Percentiles rank a stretch among this genome's conserved stretches.
phyloP scores from a whole-genome alignment of 2,113 vertebrate species.

The Serilophus lunatus region DNA sequence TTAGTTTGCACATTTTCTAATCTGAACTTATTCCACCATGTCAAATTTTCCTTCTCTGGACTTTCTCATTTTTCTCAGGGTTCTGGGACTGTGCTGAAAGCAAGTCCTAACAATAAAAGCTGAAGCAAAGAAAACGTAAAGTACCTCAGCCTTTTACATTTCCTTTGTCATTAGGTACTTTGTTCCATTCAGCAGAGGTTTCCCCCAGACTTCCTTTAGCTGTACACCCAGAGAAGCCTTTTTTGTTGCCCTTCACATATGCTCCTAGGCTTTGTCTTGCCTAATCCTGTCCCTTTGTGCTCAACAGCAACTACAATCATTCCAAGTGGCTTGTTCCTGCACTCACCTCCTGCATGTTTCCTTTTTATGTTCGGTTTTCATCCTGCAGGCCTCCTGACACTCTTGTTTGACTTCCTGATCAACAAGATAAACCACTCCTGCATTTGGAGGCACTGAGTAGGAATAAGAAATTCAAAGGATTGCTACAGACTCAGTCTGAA shows the following conservation, averaged over 20 bases:
- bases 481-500: not conserved
- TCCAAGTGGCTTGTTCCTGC: not conserved
- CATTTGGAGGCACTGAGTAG: not conserved
- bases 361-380: not conserved
- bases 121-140: not conserved
- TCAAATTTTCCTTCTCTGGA: not conserved
- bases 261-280: not conserved
- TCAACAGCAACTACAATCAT: not conserved
- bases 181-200: not conserved
- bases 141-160: not conserved
- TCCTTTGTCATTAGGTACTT: not conserved
- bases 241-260: not conserved
- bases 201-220: not conserved
- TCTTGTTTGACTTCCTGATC: not conserved
- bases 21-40: not conserved
- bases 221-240: not conserved
- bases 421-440: not conserved
- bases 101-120: not conserved
- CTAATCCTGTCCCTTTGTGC: not conserved
- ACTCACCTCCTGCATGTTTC: not conserved
- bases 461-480: not conserved
- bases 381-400: not conserved
- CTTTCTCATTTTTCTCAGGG: not conserved
- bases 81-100: not conserved
- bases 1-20: not conserved